Evolutionary conservation across 2,113 vertebrate genomes (phyloP), one percentile per base, ranked within the genome.

Genomic region (Columbina picui): DNA sequence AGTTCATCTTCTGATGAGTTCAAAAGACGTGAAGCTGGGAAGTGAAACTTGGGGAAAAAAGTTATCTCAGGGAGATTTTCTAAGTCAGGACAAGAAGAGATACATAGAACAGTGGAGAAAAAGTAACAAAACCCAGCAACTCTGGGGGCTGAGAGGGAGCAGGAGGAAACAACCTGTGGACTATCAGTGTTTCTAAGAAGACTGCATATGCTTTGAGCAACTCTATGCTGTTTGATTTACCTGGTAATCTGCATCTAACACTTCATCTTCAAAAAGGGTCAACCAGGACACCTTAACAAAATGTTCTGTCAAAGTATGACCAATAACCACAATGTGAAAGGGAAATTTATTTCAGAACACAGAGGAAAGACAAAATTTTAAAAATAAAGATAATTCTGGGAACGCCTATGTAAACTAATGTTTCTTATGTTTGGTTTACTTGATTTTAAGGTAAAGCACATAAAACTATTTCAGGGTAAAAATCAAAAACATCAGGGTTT

Each of bases 91-190:
- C 53, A 34, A 60, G 49, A 71, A 59, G 25, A 83, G 29, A 56
- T 4, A 52, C 4, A 38, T 61, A 49, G 11, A 74, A 65, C 2
- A 68, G 15, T 7, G 6, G 57, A 64, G 73, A 76, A 82, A 10
- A 59, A 55, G 20, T 22, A 81, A 29, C 5, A 68, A 61, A 92
- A 12, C 1, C 12, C 5, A 56, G 12, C 26, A 32, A 2, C 27
- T 39, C 4, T 8, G 6, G 19, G 5, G 5, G 2, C 2, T 56
- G 63, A 11, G 32, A 81, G 10, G 5, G 2, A 87, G 14, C 2
- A 69, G 14, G 1, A 80, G 20, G 25, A 89, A 71, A 60, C 6
- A 68, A 52, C 7, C 30, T 32, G 9, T 29, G 4, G 21, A 29
- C 14, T 60, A 27, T 13, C 6, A 25, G 26, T 45, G 20, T 34